These are phyloP conservation scores for Oryctes rhinoceros DNA, from an alignment of 1,140 invertebrate species.

Conservation along the genomic window DNA sequence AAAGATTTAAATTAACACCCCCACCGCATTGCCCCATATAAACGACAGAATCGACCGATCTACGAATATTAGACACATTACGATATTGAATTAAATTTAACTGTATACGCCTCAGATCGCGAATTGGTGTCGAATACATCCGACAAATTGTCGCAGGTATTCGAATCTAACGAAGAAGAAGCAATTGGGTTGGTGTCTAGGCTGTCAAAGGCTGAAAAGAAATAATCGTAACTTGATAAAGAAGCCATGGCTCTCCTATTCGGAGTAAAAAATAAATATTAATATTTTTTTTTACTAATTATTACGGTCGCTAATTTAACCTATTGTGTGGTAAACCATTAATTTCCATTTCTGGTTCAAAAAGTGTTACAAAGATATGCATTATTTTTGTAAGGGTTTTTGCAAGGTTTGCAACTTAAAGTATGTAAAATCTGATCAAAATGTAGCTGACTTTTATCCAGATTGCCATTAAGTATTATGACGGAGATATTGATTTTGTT, in stretches of 20 bases:
- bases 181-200: background rate
- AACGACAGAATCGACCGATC: no score
- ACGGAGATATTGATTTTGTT: background rate
- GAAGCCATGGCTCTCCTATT: slow-evolving; percentile 65
- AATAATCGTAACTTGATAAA: slow-evolving; percentile 65
- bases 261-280: no score
- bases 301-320: no score
- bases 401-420: slow-evolving; percentile 35
- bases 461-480: background rate
- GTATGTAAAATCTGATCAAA: slow-evolving; percentile 29
- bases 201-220: slow-evolving; percentile 58
- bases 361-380: slow-evolving; percentile 57
- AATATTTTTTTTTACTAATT: no score
- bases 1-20: no score
- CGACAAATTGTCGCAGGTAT: background rate
- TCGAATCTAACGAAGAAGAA: background rate
- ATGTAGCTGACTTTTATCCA: slow-evolving; percentile 32
- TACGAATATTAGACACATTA: background rate
- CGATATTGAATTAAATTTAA: background rate
- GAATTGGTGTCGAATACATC: background rate
- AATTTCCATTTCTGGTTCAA: no score
- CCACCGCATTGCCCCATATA: no score
- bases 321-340: no score
- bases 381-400: slow-evolving; percentile 50
- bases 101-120: background rate